Conservation (phyloP, 2,113 vertebrate genomes). For the Gnathonemus echidnorhynchus region DNA sequence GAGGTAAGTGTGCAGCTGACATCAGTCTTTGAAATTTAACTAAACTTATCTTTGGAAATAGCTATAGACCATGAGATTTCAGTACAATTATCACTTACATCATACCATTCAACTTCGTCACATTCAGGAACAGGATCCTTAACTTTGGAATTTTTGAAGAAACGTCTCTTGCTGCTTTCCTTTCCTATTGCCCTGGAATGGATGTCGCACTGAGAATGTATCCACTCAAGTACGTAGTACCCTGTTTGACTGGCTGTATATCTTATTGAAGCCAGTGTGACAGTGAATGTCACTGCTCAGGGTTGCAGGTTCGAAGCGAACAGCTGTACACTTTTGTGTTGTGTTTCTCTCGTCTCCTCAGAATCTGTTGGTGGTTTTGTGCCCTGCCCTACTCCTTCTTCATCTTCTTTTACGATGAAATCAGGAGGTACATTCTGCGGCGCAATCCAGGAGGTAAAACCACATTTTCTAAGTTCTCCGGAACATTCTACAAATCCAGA, state of each 20-base stretch:
- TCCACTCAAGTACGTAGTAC: constrained; percentile 63
- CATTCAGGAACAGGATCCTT: constrained; percentile 63
- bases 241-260: background rate
- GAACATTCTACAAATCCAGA: background rate
- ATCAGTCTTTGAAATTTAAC: background rate
- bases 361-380: constrained; percentile 70
- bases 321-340: background rate
- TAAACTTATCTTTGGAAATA: background rate
- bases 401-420: constrained; percentile 71
- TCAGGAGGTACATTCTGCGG: constrained; percentile 64
- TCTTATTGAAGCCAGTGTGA: background rate
- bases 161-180: constrained; percentile 65
- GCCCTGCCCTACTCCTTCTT: constrained; percentile 65
- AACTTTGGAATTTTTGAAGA: constrained; percentile 72
- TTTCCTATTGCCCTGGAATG: constrained; percentile 72
- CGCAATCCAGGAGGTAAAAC: constrained; percentile 64
- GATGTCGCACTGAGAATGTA: constrained; percentile 72
- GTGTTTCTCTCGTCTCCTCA: constrained; percentile 28
- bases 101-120: background rate
- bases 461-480: background rate
- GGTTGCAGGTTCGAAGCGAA: background rate
- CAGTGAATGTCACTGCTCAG: background rate
- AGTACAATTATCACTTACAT: background rate
- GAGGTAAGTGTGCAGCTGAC: constrained; percentile 63
- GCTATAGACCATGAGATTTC: background rate